Percentiles rank a stretch among this genome's conserved stretches.
phyloP scores from a whole-genome alignment of 2,888 invertebrate genomes.

The Caenorhabditis doughertyi region DNA sequence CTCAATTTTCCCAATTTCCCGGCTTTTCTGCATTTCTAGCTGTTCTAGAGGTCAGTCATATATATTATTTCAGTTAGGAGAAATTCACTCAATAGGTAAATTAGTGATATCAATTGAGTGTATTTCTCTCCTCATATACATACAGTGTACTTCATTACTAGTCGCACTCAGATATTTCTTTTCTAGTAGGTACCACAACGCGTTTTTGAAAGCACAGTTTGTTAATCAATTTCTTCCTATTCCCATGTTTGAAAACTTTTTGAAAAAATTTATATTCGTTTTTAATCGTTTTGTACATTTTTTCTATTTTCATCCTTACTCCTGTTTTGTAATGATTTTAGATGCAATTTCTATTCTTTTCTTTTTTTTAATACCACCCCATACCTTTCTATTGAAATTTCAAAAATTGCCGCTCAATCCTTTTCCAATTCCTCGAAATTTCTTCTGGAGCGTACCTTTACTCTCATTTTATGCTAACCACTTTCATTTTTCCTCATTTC shows the following conservation, averaged over 20 bases:
- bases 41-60: constrained; percentile 31
- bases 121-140: constrained; percentile 1
- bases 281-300: constrained; percentile 34
- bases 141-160: constrained; percentile 19
- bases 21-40: constrained; percentile 32
- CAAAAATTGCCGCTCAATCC: constrained; percentile 23
- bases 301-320: constrained; percentile 25
- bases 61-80: background rate
- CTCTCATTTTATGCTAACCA: constrained; percentile 32
- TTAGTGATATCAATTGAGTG: background rate
- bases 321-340: constrained; percentile 42
- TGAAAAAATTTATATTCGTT: background rate
- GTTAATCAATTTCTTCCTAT: constrained; percentile 30
- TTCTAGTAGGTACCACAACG: constrained; percentile 18
- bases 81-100: background rate
- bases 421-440: constrained; percentile 4
- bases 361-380: constrained; percentile 30
- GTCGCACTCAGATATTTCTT: background rate
- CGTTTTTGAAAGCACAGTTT: constrained; percentile 17
- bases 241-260: background rate
- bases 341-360: constrained; percentile 25
- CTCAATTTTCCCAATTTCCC: constrained; percentile 20
- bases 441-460: constrained; percentile 3
- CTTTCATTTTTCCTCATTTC: constrained; percentile 35
- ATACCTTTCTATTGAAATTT: constrained; percentile 19